A percentile compares a stretch with the other conserved stretches of the same genome.
These are phyloP conservation scores for Ophion slaviceki DNA, from an alignment of 2,888 invertebrate genomes.

Conservation along the genomic window DNA sequence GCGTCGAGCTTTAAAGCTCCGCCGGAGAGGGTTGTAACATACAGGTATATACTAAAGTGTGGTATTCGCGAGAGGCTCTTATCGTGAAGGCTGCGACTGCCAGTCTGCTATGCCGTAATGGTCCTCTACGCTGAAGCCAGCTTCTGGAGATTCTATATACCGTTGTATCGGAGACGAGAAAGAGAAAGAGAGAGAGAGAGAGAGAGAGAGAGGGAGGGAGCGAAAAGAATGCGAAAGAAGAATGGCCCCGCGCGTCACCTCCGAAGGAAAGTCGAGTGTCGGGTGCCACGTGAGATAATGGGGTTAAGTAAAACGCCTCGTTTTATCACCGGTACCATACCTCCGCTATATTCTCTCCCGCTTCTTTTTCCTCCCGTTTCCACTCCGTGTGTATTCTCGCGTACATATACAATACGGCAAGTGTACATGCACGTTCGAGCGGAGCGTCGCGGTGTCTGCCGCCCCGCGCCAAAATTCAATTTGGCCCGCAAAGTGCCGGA, in stretches of 20 bases:
- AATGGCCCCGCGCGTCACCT: slow-evolving; percentile 52
- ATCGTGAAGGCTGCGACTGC: slow-evolving; percentile 46
- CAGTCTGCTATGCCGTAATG: slow-evolving; percentile 49
- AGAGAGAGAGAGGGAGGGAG: too few species aligned
- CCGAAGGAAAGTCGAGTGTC: slow-evolving; percentile 60
- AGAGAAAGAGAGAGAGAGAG: background rate
- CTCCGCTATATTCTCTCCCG: background rate
- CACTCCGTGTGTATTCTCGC: too few species aligned
- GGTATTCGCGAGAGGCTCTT: slow-evolving; percentile 47
- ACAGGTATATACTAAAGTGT: background rate
- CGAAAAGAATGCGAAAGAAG: slow-evolving; percentile 50
- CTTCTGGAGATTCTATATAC: slow-evolving; percentile 31
- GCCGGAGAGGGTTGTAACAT: slow-evolving; percentile 16
- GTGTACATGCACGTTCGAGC: background rate
- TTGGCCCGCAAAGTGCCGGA: slow-evolving; percentile 76
- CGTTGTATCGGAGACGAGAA: slow-evolving; percentile 4
- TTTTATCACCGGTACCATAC: slow-evolving; percentile 70
- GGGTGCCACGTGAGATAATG: slow-evolving; percentile 69
- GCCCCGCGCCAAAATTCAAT: slow-evolving; percentile 72
- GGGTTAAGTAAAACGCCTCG: slow-evolving; percentile 74
- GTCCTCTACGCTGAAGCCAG: slow-evolving; percentile 25
- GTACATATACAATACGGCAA: too few species aligned
- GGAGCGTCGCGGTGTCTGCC: slow-evolving; percentile 40
- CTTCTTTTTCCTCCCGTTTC: background rate
- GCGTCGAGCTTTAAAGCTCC: slow-evolving; percentile 60